These are phyloP conservation scores for Pipistrellus kuhlii DNA, from an alignment of 2,797 vertebrate species.

Conservation along the genomic window DNA sequence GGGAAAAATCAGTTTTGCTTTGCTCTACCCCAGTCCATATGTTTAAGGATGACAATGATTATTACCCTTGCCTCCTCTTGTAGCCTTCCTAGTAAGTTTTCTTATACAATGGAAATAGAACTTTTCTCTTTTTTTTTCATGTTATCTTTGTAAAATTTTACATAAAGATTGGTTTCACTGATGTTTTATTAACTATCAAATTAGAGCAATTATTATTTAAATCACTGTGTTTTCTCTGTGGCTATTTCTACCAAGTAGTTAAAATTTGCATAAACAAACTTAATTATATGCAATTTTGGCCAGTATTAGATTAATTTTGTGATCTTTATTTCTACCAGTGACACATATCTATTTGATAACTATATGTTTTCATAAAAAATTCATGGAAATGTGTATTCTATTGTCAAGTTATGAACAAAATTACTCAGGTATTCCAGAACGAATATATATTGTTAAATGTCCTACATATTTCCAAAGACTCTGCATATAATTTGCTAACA, in stretches of 20 bases:
- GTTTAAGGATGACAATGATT: background rate
- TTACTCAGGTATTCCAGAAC: background rate
- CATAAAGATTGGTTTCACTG: slow-evolving; percentile 33
- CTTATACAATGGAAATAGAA: background rate
- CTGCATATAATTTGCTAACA: background rate
- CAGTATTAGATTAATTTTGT: background rate
- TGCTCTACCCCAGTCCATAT: background rate
- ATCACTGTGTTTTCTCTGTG: background rate
- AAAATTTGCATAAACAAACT: slow-evolving; percentile 37
- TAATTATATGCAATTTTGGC: background rate
- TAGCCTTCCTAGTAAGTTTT: background rate
- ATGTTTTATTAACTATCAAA: background rate
- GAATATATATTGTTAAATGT: background rate
- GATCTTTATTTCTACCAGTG: slow-evolving; percentile 16
- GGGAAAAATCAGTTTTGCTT: background rate
- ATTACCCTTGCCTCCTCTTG: background rate
- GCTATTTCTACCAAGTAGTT: slow-evolving; percentile 23
- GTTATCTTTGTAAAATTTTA: slow-evolving; percentile 40
- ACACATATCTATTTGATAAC: slow-evolving; percentile 6
- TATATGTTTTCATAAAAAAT: slow-evolving; percentile 44
- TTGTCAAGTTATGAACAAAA: slow-evolving; percentile 19
- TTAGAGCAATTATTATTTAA: slow-evolving; percentile 33
- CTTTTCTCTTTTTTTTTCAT: slow-evolving; percentile 30
- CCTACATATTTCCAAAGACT: background rate
- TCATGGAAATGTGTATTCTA: background rate